phyloP scores from a whole-genome alignment of 2,888 invertebrate species.

The Morpho helenor region DNA sequence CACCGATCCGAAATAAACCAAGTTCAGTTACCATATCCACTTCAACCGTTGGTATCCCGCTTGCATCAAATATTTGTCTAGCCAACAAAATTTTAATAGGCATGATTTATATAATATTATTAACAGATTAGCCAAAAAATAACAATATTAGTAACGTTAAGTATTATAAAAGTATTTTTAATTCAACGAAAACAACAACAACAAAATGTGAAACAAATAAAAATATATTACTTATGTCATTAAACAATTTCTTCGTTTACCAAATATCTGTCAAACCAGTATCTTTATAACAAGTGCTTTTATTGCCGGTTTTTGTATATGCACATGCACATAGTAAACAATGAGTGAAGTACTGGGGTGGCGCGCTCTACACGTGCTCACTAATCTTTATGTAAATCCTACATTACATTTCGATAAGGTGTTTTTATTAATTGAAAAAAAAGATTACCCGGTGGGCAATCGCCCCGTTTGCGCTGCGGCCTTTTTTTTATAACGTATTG shows the following conservation, averaged over 20 bases:
- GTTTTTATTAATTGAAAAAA: slow-evolving; percentile 73
- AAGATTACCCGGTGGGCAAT: slow-evolving; percentile 35
- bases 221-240: too few species aligned
- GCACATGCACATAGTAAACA: slow-evolving; percentile 20
- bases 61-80: slow-evolving; percentile 97
- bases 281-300: too few species aligned
- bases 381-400: slow-evolving; percentile 68
- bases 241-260: too few species aligned
- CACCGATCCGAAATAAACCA: slow-evolving; percentile 94
- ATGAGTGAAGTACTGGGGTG: slow-evolving; percentile 28
- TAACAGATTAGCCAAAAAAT: slow-evolving; percentile 3
- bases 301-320: too few species aligned
- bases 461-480: slow-evolving; percentile 23
- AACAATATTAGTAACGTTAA: too few species aligned
- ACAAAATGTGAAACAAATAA: too few species aligned
- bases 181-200: too few species aligned
- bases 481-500: slow-evolving; percentile 12
- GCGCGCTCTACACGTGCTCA: slow-evolving; percentile 51
- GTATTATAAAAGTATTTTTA: too few species aligned
- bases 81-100: slow-evolving; percentile 94
- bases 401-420: slow-evolving; percentile 67
- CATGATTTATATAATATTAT: slow-evolving; percentile 74
- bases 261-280: too few species aligned
- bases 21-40: slow-evolving; percentile 90
- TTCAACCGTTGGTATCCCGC: slow-evolving; percentile 98